phyloP scores from a whole-genome alignment of 2,113 vertebrate genomes.

The Thymallus thymallus region DNA sequence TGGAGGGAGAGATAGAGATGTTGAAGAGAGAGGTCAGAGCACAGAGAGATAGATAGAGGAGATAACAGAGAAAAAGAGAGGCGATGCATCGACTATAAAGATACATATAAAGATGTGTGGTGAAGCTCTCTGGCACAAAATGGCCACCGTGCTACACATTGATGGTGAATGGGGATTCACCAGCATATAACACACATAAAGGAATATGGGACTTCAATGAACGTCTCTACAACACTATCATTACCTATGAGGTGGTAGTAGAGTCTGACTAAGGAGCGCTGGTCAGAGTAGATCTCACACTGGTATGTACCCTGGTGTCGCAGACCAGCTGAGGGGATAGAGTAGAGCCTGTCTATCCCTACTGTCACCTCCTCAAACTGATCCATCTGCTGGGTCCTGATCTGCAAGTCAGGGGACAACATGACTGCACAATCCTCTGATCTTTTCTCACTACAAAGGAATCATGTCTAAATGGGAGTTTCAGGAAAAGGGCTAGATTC shows the following conservation, averaged over 20 bases:
- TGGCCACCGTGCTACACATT: background rate
- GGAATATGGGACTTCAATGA: background rate
- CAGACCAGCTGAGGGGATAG: slow-evolving; percentile 55
- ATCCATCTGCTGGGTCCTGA: slow-evolving; percentile 56
- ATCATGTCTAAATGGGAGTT: background rate
- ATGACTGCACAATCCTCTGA: background rate
- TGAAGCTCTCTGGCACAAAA: too few species aligned
- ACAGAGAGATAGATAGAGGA: background rate
- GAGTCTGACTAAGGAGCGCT: slow-evolving; percentile 60
- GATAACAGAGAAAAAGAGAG: too few species aligned
- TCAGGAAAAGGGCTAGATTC: too few species aligned
- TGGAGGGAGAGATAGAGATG: background rate
- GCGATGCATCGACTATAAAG: too few species aligned
- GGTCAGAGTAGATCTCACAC: slow-evolving; percentile 71
- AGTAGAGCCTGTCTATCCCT: slow-evolving; percentile 63
- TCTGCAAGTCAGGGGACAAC: slow-evolving; percentile 36
- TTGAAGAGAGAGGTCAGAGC: background rate
- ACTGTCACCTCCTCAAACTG: slow-evolving; percentile 65
- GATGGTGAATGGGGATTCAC: background rate
- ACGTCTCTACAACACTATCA: background rate
- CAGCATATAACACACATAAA: background rate
- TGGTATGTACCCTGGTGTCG: slow-evolving; percentile 73
- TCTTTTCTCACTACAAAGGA: background rate
- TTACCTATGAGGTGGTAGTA: slow-evolving; percentile 67
- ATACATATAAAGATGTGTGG: background rate